Conservation (phyloP, 2,797 vertebrate species). For the Chlorospingus flavigularis region DNA sequence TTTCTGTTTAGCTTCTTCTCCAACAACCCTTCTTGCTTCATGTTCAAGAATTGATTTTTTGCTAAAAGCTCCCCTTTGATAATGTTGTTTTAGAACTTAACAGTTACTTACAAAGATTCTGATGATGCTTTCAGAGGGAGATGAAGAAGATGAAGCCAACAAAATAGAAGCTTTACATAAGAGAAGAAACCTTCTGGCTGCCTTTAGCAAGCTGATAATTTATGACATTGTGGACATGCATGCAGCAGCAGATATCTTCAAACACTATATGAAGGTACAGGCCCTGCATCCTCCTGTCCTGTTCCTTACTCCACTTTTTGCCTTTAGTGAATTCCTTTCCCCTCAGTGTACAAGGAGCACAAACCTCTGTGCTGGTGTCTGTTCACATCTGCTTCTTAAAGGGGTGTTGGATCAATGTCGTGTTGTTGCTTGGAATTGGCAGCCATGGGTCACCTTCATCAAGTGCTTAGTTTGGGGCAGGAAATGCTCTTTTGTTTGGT, state of each 20-base stretch:
- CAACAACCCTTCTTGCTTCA: neutral
- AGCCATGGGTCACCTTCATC: neutral
- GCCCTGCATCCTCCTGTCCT: neutral
- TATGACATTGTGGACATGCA: conserved; percentile 99
- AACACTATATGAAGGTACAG: conserved; percentile 99
- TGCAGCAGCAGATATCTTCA: conserved; percentile 98
- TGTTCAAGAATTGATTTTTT: neutral
- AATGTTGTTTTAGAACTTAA: neutral
- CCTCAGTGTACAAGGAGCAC: neutral
- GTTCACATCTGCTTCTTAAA: neutral
- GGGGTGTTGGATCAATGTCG: neutral
- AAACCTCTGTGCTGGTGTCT: neutral
- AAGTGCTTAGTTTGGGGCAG: neutral
- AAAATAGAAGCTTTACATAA: conserved; percentile 99
- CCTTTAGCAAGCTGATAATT: conserved; percentile 98
- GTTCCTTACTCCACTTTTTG: neutral
- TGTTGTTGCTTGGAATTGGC: neutral
- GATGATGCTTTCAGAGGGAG: conserved; percentile 85
- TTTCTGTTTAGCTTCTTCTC: neutral
- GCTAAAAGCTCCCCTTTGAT: neutral
- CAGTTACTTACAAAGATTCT: neutral
- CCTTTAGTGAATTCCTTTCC: neutral
- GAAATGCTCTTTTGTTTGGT: neutral
- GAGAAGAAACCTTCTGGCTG: conserved; percentile 95
- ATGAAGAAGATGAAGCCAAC: conserved; percentile 99